phyloP scores from a whole-genome alignment of 2,888 invertebrate species.

The Brachynemurus nebulosus region DNA sequence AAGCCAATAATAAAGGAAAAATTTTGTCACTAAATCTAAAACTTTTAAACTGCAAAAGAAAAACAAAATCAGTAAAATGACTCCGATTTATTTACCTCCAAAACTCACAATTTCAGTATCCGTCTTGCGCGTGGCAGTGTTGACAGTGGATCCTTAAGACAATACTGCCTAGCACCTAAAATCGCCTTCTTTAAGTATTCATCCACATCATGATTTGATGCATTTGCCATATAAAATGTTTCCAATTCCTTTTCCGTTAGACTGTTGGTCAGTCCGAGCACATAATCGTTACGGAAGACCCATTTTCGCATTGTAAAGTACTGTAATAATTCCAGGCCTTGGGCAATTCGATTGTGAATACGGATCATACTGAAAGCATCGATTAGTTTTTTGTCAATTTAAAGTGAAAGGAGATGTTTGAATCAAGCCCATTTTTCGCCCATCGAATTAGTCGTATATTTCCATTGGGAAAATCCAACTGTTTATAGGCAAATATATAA shows the following conservation, averaged over 20 bases:
- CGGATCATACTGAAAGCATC: conserved; percentile 38
- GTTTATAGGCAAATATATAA: too few relatives aligned
- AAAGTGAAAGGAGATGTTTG: too few relatives aligned
- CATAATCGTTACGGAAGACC: conserved; percentile 50
- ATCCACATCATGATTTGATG: conserved; percentile 27
- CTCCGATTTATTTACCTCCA: background rate
- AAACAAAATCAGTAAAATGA: too few relatives aligned
- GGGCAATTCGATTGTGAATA: conserved; percentile 40
- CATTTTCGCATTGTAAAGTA: conserved; percentile 69
- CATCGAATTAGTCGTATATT: too few relatives aligned
- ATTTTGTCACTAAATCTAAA: background rate
- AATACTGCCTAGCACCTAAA: conserved; percentile 61
- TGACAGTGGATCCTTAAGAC: conserved; percentile 62
- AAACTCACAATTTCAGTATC: conserved; percentile 5
- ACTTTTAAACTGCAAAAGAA: conserved; percentile 2
- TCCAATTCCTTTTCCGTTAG: conserved; percentile 39
- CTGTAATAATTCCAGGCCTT: conserved; percentile 46
- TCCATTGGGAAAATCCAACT: too few relatives aligned
- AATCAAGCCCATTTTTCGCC: too few relatives aligned
- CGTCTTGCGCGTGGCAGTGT: conserved; percentile 51
- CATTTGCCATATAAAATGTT: conserved; percentile 37
- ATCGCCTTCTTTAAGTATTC: conserved; percentile 52
- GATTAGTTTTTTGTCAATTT: background rate
- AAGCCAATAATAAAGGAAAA: background rate
- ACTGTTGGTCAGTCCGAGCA: conserved; percentile 35